Conservation (phyloP, 2,888 invertebrate species). For the Epirrita christyi region DNA sequence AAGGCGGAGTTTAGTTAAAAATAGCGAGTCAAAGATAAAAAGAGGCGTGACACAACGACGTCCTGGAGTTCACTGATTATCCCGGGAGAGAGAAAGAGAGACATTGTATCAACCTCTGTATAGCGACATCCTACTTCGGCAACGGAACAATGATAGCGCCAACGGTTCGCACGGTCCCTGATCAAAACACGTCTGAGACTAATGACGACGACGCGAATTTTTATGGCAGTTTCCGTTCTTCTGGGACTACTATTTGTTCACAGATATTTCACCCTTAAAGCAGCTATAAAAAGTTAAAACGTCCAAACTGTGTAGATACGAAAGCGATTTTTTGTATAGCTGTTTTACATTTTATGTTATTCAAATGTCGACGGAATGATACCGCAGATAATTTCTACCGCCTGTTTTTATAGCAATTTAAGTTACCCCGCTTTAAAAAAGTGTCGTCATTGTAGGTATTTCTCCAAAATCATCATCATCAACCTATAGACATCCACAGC, state of each 20-base stretch:
- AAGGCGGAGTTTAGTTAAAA: slow-evolving; percentile 58
- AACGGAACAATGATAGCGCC: slow-evolving; percentile 49
- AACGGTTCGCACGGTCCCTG: slow-evolving; percentile 57
- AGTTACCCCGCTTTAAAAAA: slow-evolving; percentile 4
- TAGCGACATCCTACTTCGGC: slow-evolving; percentile 44
- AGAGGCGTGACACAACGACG: slow-evolving; percentile 48
- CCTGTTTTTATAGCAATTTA: slow-evolving; percentile 17
- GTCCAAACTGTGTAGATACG: slow-evolving; percentile 53
- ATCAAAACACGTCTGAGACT: slow-evolving; percentile 82
- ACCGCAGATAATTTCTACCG: slow-evolving; percentile 37
- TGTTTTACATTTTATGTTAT: slow-evolving; percentile 47
- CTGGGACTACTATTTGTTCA: slow-evolving; percentile 71
- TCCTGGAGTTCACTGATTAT: slow-evolving; percentile 52
- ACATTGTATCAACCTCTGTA: slow-evolving; percentile 37
- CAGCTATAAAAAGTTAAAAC: slow-evolving; percentile 68
- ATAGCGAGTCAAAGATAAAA: slow-evolving; percentile 64
- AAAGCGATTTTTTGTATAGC: slow-evolving; percentile 53
- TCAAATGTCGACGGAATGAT: slow-evolving; percentile 36
- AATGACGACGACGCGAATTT: slow-evolving; percentile 77
- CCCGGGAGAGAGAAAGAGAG: slow-evolving; percentile 39
- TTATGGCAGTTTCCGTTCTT: slow-evolving; percentile 73
- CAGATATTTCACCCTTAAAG: slow-evolving; percentile 64
- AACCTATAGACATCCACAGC: no score
- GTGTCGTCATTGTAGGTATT: background rate
- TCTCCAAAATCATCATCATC: no score